Evolutionary conservation across 2,888 invertebrate species (phyloP), one percentile per base, ranked within the genome.

Genomic region (Aphidius colemani): DNA sequence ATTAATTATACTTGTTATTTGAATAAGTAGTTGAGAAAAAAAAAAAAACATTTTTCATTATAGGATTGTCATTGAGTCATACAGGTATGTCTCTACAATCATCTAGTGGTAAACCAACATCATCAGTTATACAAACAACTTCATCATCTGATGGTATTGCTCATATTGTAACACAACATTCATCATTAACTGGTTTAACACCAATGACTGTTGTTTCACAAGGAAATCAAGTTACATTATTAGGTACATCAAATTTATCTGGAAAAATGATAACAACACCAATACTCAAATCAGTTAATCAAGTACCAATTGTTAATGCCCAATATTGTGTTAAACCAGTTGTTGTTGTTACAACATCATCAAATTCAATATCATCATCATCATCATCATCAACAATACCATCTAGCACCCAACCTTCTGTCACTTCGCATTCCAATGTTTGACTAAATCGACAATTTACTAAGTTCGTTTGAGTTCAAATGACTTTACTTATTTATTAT

Each of bases 321-420:
- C 90, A 90, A 83, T 90, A 90, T 82, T 83, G 90, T 65, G 87
- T 90, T 56, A 90, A 90, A 79, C 90, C 90, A 2, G 87, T 90
- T 53, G 89, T 90, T 60, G 89, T 90, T 64, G 89, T 89, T 41
- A 86, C 85, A 72, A 84, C 85, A 7, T 78, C 84, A 61, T 80
- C 83, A 41, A 78, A 74, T 41, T 73, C 76, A 7, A 68, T 73
- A 7, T 69, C 76, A 51, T 74, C 80, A 60, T 74, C 30, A 2
- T 30, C 30, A 30, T 30, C 30, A 30, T 30, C 30, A 30, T 30
- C 30, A 30, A 74, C 78, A 44, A 75, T 80, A 7, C 71, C 77
- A 58, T 75, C 79, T 66, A 75, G 70, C 59, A 72, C 76, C 51
- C 77, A 78, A 71, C 73, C 78, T 59, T 69, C 77, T 61, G 66